Conservation (phyloP, 2,888 invertebrate genomes). For the Synergus laeviventris region DNA sequence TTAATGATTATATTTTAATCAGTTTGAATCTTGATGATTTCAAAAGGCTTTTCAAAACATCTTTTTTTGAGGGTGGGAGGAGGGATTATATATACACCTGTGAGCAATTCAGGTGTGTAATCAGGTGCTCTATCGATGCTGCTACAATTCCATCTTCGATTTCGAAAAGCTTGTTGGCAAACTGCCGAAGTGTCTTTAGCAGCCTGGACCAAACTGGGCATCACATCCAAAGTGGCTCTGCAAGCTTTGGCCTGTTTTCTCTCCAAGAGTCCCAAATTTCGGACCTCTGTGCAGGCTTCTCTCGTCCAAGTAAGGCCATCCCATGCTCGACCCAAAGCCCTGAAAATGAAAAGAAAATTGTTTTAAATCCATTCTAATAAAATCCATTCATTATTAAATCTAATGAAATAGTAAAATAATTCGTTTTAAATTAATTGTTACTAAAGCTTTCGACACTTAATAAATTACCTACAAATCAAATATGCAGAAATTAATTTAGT, state of each 20-base stretch:
- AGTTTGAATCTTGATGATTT: too few species aligned
- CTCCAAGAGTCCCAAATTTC: slow-evolving; percentile 79
- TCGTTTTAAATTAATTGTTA: too few species aligned
- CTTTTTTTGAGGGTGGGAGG: too few species aligned
- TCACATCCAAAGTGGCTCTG: slow-evolving; percentile 82
- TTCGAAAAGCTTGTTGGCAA: slow-evolving; percentile 84
- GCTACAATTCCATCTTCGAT: slow-evolving; percentile 91
- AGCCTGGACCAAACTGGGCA: slow-evolving; percentile 87
- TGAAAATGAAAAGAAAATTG: slow-evolving; percentile 44
- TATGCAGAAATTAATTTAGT: too few species aligned
- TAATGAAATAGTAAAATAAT: too few species aligned
- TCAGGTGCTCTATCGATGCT: slow-evolving; percentile 84
- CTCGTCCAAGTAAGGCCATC: slow-evolving; percentile 70
- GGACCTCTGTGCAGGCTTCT: slow-evolving; percentile 71
- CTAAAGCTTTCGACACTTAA: too few species aligned
- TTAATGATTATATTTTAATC: too few species aligned
- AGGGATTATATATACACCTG: slow-evolving; percentile 80
- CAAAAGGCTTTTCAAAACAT: too few species aligned
- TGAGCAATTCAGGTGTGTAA: slow-evolving; percentile 85
- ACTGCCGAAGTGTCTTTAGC: slow-evolving; percentile 83
- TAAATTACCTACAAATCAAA: too few species aligned
- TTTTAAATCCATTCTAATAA: background rate
- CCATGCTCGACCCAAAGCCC: slow-evolving; percentile 68
- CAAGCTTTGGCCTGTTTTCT: slow-evolving; percentile 82
- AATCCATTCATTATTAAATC: background rate